Evolutionary conservation across 2,888 invertebrate genomes (phyloP).

Genomic region (Pharmacophagus antenor): DNA sequence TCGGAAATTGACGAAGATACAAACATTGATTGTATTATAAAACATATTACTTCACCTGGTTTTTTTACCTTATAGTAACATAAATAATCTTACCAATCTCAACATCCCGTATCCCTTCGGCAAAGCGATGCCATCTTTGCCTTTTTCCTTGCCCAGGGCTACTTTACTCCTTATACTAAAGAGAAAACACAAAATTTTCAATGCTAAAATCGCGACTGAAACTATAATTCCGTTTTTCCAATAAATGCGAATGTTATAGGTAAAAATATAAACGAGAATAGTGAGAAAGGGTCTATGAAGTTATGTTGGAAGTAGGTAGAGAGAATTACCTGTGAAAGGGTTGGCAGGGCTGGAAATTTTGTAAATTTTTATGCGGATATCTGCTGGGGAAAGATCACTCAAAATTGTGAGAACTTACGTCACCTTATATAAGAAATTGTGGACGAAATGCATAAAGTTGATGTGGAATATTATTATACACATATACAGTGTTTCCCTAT

Average conservation of each 20-base stretch:
- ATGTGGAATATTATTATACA: background rate
- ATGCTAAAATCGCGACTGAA: background rate
- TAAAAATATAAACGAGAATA: background rate
- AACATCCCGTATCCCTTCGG: conserved; percentile 61
- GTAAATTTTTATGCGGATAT: background rate
- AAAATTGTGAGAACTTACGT: background rate
- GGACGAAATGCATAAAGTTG: background rate
- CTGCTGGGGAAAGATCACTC: background rate
- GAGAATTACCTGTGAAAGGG: background rate
- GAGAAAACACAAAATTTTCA: conserved; percentile 30
- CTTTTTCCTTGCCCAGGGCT: conserved; percentile 54
- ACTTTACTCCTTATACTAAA: conserved; percentile 55
- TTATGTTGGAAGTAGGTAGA: background rate
- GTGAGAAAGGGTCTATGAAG: background rate
- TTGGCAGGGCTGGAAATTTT: background rate
- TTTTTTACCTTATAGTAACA: too few species aligned
- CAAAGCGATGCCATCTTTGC: conserved; percentile 39
- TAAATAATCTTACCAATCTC: conserved; percentile 47
- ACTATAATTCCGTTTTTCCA: background rate
- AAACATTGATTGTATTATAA: too few species aligned
- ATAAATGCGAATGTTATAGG: background rate
- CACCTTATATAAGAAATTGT: background rate
- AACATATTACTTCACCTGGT: too few species aligned
- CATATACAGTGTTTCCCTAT: background rate
- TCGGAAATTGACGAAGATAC: too few species aligned